Conservation (phyloP, 2,888 invertebrate species). For the Melieria picta region DNA sequence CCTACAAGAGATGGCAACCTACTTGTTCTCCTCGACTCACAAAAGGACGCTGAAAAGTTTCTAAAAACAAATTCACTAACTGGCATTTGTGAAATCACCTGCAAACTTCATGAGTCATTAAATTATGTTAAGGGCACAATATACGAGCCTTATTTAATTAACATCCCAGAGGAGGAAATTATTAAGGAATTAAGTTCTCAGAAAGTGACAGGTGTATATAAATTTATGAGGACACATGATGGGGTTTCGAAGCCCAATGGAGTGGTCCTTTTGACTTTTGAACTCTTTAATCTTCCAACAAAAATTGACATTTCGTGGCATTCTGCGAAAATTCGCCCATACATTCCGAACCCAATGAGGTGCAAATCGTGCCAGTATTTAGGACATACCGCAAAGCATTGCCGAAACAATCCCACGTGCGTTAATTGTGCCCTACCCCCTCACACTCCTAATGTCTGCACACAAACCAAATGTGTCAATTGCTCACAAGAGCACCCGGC, state of each 20-base stretch:
- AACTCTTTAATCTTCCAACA: background rate
- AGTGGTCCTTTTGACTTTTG: background rate
- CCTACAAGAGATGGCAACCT: conserved; percentile 14
- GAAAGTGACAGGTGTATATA: background rate
- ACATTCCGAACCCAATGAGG: conserved; percentile 31
- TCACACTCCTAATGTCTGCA: conserved; percentile 12
- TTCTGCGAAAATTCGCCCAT: background rate
- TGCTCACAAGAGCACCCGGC: conserved; percentile 22
- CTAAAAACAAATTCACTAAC: background rate
- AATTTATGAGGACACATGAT: too few species aligned
- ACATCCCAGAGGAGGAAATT: conserved; percentile 29
- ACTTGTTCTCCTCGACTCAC: conserved; percentile 1
- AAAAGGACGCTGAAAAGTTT: background rate
- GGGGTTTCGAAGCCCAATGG: background rate
- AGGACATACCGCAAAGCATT: conserved; percentile 29
- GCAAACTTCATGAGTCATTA: conserved; percentile 11
- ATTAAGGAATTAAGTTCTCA: conserved; percentile 26
- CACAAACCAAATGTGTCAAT: conserved; percentile 26
- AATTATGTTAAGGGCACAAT: conserved; percentile 17
- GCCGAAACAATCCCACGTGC: conserved; percentile 17
- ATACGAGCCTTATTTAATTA: conserved; percentile 23
- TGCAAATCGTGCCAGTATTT: conserved; percentile 30
- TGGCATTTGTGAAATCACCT: conserved; percentile 5
- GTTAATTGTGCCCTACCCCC: conserved; percentile 2
- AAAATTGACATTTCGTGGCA: background rate